Percentiles rank a stretch among this genome's conserved stretches.
Evolutionary conservation across 2,797 vertebrate genomes (phyloP).

Genomic region (Oreochromis grahami): DNA sequence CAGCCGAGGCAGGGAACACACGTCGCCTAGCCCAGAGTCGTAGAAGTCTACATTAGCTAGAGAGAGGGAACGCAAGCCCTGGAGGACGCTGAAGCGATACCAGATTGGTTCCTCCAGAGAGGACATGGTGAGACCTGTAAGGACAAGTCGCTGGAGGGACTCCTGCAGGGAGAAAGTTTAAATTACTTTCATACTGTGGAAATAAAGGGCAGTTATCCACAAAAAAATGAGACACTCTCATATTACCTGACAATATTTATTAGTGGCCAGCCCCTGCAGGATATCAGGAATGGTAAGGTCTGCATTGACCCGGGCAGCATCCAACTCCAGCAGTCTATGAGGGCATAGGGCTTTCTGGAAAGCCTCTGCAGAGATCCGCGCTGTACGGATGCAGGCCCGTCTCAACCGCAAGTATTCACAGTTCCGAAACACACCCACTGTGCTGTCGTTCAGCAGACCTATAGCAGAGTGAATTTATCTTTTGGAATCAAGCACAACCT

Average conservation of each 20-base stretch:
- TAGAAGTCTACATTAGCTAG: slow-evolving; percentile 97
- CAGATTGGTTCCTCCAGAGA: slow-evolving; percentile 91
- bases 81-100: slow-evolving; percentile 86
- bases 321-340: slow-evolving; percentile 92
- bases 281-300: slow-evolving; percentile 98
- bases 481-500: background rate
- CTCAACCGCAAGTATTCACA: slow-evolving; percentile 89
- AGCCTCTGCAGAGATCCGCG: slow-evolving; percentile 94
- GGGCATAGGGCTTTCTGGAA: slow-evolving; percentile 93
- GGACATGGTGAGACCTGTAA: slow-evolving; percentile 94
- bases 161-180: slow-evolving; percentile 56
- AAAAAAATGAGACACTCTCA: background rate
- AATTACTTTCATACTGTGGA: background rate
- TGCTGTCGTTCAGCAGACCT: slow-evolving; percentile 94
- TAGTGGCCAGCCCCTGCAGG: slow-evolving; percentile 89
- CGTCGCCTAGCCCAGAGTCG: slow-evolving; percentile 89
- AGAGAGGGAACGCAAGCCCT: slow-evolving; percentile 88
- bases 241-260: slow-evolving; percentile 87
- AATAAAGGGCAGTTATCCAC: background rate
- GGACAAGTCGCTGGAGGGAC: slow-evolving; percentile 90
- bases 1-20: slow-evolving; percentile 88
- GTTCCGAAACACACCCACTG: slow-evolving; percentile 92
- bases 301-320: slow-evolving; percentile 92
- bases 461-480: background rate
- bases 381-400: slow-evolving; percentile 91